Base-by-base conservation (phyloP, 2,888 invertebrate species). In the Graphium colonna region DNA sequence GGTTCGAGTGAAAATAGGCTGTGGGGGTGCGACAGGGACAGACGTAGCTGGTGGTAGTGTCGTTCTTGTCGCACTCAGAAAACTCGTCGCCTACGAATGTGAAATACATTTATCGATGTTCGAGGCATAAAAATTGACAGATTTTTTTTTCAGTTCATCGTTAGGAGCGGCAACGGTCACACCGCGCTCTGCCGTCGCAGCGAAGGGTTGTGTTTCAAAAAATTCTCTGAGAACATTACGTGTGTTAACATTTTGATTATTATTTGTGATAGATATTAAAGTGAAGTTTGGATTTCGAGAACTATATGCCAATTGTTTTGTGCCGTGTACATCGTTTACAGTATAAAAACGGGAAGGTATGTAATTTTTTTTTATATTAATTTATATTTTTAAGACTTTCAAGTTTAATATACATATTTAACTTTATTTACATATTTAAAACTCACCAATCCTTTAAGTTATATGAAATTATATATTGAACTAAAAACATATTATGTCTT, bases 41-140 rank as follows among this genome's bases (percentile, higher is more conserved):
- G 59, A 62, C 62, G 56, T 84, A 87, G 75, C 72, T 61, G 57
- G 8, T 16, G n/a, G 18, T 71, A 48, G 12, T 15, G 43, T 63
- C 43, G 42, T 81, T 79, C 67, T 73, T 33, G 56, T 85, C 75
- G 28, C 69, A 61, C 77, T 1, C 60, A 77, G 73, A 82, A 80
- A 82, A 82, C 78, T 84, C 79, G 82, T 81, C 84, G 82, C 78
- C 73, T 80, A 81, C 84, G 80, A 86, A 86, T 78, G 80, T 85
- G 77, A 82, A 83, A 83, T 83, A 82, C 82, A 79, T 82, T 80
- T 87, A 86, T 89, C 82, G 88, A 89, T 87, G 88, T 83, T 86
- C 76, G 82, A 80, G 79, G 82, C 84, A 86, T 90, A 89, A 89
- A 90, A 90, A 90, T 90, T 90, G 89, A 87, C 87, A 86, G 88